These are phyloP conservation scores for Chiloscyllium punctatum DNA, from an alignment of 2,797 vertebrate species.

Conservation along the genomic window DNA sequence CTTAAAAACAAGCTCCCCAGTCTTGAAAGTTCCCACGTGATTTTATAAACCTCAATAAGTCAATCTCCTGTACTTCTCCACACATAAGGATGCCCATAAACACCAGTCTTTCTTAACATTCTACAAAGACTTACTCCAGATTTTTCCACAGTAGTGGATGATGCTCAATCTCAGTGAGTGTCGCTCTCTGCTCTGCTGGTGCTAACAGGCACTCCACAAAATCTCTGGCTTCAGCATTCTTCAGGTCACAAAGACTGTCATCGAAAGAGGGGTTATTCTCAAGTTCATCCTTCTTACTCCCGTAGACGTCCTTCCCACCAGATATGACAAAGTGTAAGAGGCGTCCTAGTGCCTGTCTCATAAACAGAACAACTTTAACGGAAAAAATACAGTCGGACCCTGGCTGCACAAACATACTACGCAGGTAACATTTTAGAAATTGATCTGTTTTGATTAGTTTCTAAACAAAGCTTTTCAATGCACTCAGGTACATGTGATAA, in stretches of 20 bases:
- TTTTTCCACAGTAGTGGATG: slow-evolving; percentile 17
- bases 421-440: neutral
- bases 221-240: slow-evolving; percentile 23
- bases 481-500: too few relatives aligned
- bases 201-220: neutral
- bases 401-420: neutral
- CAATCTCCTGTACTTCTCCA: neutral
- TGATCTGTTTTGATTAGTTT: neutral
- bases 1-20: too few relatives aligned
- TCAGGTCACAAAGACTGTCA: too few relatives aligned
- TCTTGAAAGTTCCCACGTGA: too few relatives aligned
- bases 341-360: neutral
- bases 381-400: neutral
- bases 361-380: neutral
- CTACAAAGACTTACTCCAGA: neutral
- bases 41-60: too few relatives aligned
- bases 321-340: neutral
- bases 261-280: neutral
- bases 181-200: neutral
- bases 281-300: neutral
- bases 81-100: neutral
- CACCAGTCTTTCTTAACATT: too few relatives aligned
- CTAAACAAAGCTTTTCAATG: too few relatives aligned
- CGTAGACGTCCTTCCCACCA: neutral
- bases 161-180: neutral